Evolutionary conservation across 2,797 vertebrate species (phyloP).

Genomic region (Zalophus californianus): DNA sequence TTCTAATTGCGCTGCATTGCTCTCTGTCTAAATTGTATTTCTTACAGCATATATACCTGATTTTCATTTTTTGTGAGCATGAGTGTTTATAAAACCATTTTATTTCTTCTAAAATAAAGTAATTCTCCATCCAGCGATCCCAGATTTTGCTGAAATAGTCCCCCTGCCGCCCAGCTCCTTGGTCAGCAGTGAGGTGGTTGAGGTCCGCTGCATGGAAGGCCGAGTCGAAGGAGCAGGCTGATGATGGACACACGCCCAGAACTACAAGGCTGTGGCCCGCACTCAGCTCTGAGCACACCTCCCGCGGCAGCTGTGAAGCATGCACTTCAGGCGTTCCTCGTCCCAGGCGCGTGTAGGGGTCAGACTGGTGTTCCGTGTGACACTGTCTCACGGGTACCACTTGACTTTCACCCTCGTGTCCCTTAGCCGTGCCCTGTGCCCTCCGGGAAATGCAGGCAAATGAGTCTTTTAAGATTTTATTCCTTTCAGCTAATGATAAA

Average conservation of each 20-base stretch:
- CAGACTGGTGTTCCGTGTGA: neutral
- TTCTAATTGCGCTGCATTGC: fast-evolving
- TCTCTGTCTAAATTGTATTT: neutral
- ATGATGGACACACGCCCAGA: fast-evolving
- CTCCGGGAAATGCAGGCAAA: neutral
- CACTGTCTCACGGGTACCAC: neutral
- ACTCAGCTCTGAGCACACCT: neutral
- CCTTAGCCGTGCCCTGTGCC: fast-evolving
- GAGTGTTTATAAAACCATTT: neutral
- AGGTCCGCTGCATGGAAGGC: neutral
- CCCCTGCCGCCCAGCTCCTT: neutral
- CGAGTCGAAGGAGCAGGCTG: no score
- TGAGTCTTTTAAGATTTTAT: neutral
- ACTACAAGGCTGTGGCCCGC: fast-evolving
- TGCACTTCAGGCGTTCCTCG: neutral
- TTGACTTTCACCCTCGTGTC: neutral
- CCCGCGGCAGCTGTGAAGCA: fast-evolving
- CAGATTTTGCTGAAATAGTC: neutral
- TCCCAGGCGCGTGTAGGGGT: fast-evolving
- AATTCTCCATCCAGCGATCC: neutral
- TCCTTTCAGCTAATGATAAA: neutral
- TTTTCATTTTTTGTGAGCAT: neutral
- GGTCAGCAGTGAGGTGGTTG: neutral
- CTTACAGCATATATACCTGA: neutral
- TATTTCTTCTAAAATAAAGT: slow-evolving; percentile 9